phyloP scores from a whole-genome alignment of 2,113 vertebrate genomes.

The Tinamus guttatus region DNA sequence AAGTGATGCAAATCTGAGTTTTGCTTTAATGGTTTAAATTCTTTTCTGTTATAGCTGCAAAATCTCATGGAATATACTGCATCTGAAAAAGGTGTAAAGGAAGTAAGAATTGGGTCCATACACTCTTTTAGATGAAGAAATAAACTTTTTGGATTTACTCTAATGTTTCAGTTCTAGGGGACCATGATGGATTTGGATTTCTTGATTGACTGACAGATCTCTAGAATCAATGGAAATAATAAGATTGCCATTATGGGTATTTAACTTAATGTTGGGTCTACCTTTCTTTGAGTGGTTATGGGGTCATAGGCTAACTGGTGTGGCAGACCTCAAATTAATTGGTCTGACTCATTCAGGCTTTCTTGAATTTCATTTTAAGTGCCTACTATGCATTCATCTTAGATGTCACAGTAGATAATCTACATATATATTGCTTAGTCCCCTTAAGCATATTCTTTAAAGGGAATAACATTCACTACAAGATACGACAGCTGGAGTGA shows the following conservation, averaged over 20 bases:
- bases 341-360: constrained; percentile 57
- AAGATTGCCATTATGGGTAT: constrained; percentile 39
- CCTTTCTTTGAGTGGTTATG: constrained; percentile 42
- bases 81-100: neutral
- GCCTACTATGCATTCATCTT: constrained; percentile 51
- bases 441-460: constrained; percentile 34
- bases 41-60: neutral
- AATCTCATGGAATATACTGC: neutral
- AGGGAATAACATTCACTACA: constrained; percentile 24
- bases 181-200: constrained; percentile 51
- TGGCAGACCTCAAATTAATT: constrained; percentile 57
- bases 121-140: constrained; percentile 1
- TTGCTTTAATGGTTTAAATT: constrained; percentile 19
- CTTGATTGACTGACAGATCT: constrained; percentile 24
- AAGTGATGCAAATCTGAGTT: neutral
- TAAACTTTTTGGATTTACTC: constrained; percentile 1
- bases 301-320: constrained; percentile 62
- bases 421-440: constrained; percentile 1
- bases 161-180: constrained; percentile 2
- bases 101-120: neutral
- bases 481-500: constrained; percentile 35
- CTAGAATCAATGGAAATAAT: constrained; percentile 47
- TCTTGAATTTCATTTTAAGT: constrained; percentile 60
- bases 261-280: constrained; percentile 54
- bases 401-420: constrained; percentile 45